phyloP scores from a whole-genome alignment of 2,113 vertebrate species.

The Columba livia region DNA sequence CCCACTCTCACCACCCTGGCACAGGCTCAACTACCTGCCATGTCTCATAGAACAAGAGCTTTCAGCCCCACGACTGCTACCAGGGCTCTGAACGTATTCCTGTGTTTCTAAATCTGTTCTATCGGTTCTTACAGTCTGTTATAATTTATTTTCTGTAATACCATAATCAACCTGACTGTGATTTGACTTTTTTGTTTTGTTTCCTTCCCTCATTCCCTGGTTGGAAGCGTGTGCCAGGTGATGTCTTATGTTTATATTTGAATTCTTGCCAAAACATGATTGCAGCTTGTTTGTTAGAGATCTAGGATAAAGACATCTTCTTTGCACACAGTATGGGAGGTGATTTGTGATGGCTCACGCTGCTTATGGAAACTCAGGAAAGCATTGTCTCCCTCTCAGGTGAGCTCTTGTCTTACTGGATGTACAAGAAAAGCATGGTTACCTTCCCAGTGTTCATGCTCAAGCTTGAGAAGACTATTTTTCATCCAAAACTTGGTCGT shows the following conservation, averaged over 20 bases:
- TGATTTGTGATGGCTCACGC: background rate
- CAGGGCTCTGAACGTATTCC: background rate
- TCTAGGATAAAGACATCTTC: background rate
- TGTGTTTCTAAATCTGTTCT: background rate
- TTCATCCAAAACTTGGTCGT: background rate
- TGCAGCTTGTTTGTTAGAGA: background rate
- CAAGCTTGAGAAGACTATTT: background rate
- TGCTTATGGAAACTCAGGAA: background rate
- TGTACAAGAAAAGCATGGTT: background rate
- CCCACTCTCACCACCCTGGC: background rate
- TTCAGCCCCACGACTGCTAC: background rate
- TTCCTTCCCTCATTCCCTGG: background rate
- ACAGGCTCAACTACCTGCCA: background rate
- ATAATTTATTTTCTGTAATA: background rate
- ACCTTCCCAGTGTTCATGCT: background rate
- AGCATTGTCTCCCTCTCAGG: background rate
- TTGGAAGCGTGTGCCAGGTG: background rate
- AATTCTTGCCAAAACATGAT: background rate
- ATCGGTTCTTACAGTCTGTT: background rate
- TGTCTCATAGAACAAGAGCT: background rate
- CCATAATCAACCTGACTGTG: background rate
- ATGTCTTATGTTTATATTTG: background rate
- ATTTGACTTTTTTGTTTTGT: background rate
- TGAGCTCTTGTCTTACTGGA: background rate
- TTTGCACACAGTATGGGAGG: background rate